These are phyloP conservation scores for Chromobotia macracanthus DNA, from an alignment of 2,797 vertebrate species.

Conservation along the genomic window DNA sequence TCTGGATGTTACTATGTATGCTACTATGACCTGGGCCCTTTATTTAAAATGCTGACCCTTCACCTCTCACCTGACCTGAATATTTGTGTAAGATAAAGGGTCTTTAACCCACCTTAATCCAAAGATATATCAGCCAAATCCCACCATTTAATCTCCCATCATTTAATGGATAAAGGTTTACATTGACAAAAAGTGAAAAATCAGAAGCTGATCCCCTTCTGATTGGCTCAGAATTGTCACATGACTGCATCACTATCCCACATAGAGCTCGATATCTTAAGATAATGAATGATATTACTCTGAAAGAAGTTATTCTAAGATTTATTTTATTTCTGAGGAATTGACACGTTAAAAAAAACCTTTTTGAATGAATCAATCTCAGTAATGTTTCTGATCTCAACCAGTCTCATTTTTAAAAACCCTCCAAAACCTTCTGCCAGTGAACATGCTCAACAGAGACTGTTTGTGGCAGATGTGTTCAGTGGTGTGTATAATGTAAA, in stretches of 20 bases:
- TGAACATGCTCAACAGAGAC: neutral
- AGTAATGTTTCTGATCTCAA: too few species aligned
- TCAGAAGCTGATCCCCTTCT: conserved; percentile 56
- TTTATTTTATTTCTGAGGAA: too few species aligned
- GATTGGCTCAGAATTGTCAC: conserved; percentile 64
- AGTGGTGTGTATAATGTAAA: conserved; percentile 2
- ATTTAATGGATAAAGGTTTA: conserved; percentile 60
- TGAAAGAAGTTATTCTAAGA: too few species aligned
- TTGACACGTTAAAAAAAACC: too few species aligned
- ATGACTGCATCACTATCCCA: conserved; percentile 54
- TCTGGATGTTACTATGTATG: too few species aligned
- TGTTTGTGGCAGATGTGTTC: neutral
- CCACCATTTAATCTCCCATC: conserved; percentile 63
- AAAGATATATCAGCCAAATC: conserved; percentile 69
- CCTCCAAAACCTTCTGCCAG: neutral
- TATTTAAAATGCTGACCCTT: too few species aligned
- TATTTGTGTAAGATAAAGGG: conserved; percentile 66
- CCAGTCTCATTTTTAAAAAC: too few species aligned
- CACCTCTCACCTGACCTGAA: conserved; percentile 40
- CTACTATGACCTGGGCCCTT: too few species aligned
- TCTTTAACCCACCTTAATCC: conserved; percentile 63
- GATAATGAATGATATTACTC: too few species aligned
- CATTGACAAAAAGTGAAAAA: conserved; percentile 61
- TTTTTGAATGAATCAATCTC: too few species aligned
- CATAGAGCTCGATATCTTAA: conserved; percentile 30